Evolutionary conservation across 2,113 vertebrate species (phyloP).

Genomic region (Poecile atricapillus): DNA sequence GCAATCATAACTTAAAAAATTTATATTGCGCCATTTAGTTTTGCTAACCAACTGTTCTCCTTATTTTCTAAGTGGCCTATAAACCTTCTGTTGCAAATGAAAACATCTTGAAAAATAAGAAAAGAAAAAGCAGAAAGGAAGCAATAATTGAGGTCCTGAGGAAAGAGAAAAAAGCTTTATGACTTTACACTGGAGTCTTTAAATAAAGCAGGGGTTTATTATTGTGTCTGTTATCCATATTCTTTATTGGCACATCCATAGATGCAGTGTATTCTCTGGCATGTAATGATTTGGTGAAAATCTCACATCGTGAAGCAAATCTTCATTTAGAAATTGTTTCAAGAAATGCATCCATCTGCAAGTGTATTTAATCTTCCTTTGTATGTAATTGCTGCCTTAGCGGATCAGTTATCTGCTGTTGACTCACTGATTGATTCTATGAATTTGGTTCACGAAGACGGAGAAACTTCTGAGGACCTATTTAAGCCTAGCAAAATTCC

Average conservation of each 20-base stretch:
- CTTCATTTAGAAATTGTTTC: neutral
- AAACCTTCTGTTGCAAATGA: conserved; percentile 31
- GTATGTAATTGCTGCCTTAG: conserved; percentile 63
- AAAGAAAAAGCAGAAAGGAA: neutral
- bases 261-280: neutral
- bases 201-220: conserved; percentile 10
- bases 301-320: neutral
- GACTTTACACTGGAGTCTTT: neutral
- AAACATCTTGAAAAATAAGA: conserved; percentile 22
- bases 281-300: neutral
- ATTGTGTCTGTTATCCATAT: neutral
- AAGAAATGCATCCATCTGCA: neutral
- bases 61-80: conserved; percentile 23
- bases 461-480: conserved; percentile 78
- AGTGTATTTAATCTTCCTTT: conserved; percentile 10
- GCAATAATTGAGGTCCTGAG: neutral
- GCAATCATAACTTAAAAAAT: conserved; percentile 22
- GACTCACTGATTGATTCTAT: conserved; percentile 91
- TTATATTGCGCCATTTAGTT: neutral
- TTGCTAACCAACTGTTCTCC: neutral
- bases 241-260: neutral
- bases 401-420: conserved; percentile 82
- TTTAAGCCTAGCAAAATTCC: conserved; percentile 86
- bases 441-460: conserved; percentile 83
- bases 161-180: neutral